These are phyloP conservation scores for Syngnathoides biaculeatus DNA, from an alignment of 2,113 vertebrate species.

Conservation along the genomic window DNA sequence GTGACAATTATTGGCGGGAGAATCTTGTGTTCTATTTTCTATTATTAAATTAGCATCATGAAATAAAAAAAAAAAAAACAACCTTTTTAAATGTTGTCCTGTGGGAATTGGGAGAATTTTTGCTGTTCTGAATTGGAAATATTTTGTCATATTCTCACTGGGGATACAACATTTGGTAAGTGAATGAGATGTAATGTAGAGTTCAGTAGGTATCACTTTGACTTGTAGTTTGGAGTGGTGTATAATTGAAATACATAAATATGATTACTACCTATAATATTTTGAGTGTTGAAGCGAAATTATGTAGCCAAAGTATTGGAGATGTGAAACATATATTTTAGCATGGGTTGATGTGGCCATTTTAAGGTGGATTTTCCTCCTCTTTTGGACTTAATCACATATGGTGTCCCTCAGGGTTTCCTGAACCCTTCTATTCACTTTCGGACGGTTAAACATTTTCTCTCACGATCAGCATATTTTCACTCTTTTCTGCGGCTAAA, in stretches of 20 bases:
- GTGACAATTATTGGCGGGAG: constrained; percentile 39
- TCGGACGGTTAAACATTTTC: not conserved
- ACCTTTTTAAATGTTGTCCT: constrained; percentile 46
- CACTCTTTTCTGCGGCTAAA: too few species aligned
- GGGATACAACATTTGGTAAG: not conserved
- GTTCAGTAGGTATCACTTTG: too few species aligned
- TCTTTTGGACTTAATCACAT: not conserved
- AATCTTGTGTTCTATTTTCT: constrained; percentile 57
- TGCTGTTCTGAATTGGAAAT: not conserved
- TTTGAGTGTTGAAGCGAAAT: not conserved
- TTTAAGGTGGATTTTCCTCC: not conserved
- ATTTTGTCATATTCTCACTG: not conserved
- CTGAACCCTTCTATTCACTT: not conserved
- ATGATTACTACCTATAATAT: not conserved
- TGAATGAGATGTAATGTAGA: not conserved
- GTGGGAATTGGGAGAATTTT: constrained; percentile 48
- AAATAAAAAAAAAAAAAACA: constrained; percentile 67
- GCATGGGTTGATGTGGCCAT: too few species aligned
- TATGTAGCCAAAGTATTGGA: not conserved
- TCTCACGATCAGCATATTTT: not conserved
- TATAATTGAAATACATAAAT: not conserved
- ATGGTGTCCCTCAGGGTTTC: not conserved
- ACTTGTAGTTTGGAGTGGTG: too few species aligned
- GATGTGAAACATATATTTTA: too few species aligned
- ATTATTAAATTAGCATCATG: constrained; percentile 57